Evolutionary conservation across 2,113 vertebrate species (phyloP).

Genomic region (Jacana jacana): DNA sequence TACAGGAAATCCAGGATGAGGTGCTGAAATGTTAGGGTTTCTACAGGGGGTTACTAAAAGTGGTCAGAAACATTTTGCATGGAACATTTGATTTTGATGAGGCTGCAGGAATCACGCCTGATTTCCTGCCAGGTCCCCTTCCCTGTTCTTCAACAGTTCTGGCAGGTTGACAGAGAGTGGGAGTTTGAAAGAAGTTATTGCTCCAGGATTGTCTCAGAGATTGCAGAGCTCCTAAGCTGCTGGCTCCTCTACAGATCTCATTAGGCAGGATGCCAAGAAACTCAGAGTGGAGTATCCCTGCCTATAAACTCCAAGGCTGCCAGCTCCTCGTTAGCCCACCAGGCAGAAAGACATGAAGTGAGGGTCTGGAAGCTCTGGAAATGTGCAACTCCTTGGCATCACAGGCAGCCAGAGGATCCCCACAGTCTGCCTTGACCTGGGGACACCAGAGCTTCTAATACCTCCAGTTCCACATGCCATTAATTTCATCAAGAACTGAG

Average conservation of each 20-base stretch:
- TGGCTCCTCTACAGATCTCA: constrained; percentile 52
- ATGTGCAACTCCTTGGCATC: neutral
- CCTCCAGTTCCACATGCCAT: neutral
- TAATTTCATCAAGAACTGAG: neutral
- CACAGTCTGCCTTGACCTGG: neutral
- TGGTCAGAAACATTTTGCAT: neutral
- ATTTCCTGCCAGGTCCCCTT: constrained; percentile 47
- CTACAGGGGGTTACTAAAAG: neutral
- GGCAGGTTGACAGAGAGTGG: constrained; percentile 58
- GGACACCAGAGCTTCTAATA: neutral
- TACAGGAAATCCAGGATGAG: neutral
- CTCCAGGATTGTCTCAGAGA: constrained; percentile 44
- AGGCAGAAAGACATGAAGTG: neutral
- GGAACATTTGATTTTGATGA: constrained; percentile 29
- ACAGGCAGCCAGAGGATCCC: neutral
- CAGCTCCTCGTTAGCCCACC: constrained; percentile 15
- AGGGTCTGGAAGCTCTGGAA: constrained; percentile 10
- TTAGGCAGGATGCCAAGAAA: constrained; percentile 61
- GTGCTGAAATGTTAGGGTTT: neutral
- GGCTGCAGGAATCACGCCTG: constrained; percentile 23
- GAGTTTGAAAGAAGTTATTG: constrained; percentile 53
- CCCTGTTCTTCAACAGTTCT: constrained; percentile 29
- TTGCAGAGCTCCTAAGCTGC: constrained; percentile 22
- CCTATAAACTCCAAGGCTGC: constrained; percentile 9
- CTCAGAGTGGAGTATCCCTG: neutral